Conservation (phyloP, 2,113 vertebrate species). For the Sminthopsis crassicaudata region DNA sequence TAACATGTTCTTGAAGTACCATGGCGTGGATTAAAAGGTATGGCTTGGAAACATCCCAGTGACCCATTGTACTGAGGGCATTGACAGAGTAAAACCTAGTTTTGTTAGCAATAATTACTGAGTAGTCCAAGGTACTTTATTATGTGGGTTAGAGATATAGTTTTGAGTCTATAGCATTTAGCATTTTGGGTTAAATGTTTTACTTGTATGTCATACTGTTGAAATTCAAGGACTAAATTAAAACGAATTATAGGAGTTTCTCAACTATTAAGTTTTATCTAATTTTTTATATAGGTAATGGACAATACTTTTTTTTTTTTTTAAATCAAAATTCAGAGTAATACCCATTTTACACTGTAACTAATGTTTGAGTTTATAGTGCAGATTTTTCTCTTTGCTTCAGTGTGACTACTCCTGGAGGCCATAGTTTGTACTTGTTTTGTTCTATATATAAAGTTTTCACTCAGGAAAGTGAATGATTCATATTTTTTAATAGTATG, state of each 20-base stretch:
- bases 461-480: slow-evolving; percentile 23
- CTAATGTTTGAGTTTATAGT: not conserved
- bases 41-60: slow-evolving; percentile 72
- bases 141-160: slow-evolving; percentile 43
- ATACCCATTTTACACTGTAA: slow-evolving; percentile 32
- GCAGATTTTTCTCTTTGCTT: slow-evolving; percentile 20
- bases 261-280: not conserved
- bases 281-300: slow-evolving; percentile 41
- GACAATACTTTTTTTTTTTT: slow-evolving; percentile 13
- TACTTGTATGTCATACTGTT: not conserved
- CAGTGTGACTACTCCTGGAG: slow-evolving; percentile 3
- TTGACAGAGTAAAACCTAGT: slow-evolving; percentile 57
- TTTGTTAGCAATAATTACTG: slow-evolving; percentile 52
- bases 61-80: slow-evolving; percentile 55
- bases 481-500: slow-evolving; percentile 49
- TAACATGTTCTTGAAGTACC: slow-evolving; percentile 78
- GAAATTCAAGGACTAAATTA: not conserved
- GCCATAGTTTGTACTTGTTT: slow-evolving; percentile 31
- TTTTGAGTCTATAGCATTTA: slow-evolving; percentile 31
- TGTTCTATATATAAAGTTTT: slow-evolving; percentile 49
- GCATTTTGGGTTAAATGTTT: slow-evolving; percentile 33
- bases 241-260: slow-evolving; percentile 37
- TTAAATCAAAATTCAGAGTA: not conserved
- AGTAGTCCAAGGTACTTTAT: slow-evolving; percentile 51
- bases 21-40: slow-evolving; percentile 81